A percentile compares a stretch with the other conserved stretches of the same genome.
These are phyloP conservation scores for Eudasyphora cyanicolor DNA, from an alignment of 2,888 invertebrate genomes.

Conservation along the genomic window DNA sequence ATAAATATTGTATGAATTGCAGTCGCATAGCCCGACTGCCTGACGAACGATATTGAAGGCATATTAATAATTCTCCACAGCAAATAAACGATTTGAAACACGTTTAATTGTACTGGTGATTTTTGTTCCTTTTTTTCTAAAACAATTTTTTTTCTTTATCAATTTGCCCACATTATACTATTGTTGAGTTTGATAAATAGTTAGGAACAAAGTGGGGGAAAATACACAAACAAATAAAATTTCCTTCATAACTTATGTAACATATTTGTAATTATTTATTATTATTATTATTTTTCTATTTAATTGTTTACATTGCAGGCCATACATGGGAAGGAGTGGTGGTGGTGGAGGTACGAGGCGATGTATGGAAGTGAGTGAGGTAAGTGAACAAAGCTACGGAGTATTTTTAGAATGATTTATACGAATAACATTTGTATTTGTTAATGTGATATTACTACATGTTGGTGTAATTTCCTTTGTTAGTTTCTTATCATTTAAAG, in stretches of 20 bases:
- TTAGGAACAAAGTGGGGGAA: too few species aligned
- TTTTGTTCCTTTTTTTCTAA: not conserved
- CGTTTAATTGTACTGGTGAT: not conserved
- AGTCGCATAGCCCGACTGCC: too few species aligned
- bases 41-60: slow-evolving; percentile 24
- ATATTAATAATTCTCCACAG: not conserved
- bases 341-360: not conserved
- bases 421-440: not conserved
- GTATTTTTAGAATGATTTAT: slow-evolving; percentile 26
- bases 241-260: slow-evolving; percentile 33
- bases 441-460: too few species aligned
- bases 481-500: slow-evolving; percentile 11
- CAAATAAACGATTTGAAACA: not conserved
- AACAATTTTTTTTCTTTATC: slow-evolving; percentile 43
- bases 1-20: not conserved
- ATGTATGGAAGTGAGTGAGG: not conserved
- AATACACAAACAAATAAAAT: slow-evolving; percentile 3
- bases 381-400: slow-evolving; percentile 9
- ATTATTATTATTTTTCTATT: slow-evolving; percentile 16
- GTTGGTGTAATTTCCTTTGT: slow-evolving; percentile 21
- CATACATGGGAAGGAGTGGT: not conserved
- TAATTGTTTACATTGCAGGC: slow-evolving; percentile 2
- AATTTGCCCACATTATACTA: too few species aligned
- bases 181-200: slow-evolving; percentile 38
- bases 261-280: slow-evolving; percentile 7